Evolutionary conservation across 2,888 invertebrate species (phyloP).

Genomic region (Morpho achilles): DNA sequence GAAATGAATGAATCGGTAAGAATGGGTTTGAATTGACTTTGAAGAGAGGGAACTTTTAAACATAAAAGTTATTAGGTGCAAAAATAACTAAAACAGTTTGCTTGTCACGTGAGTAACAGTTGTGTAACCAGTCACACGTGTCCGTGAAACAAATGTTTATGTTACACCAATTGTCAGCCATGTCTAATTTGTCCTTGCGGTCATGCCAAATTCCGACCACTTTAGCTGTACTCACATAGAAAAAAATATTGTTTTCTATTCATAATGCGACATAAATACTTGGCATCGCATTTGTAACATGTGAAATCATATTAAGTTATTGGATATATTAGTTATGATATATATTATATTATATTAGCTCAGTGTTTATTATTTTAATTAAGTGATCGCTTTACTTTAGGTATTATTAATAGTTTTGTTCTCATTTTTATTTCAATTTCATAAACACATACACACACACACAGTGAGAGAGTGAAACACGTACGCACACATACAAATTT

Average conservation of each 20-base stretch:
- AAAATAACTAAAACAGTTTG: too few relatives aligned
- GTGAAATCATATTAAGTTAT: conserved; percentile 12
- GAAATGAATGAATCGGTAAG: too few relatives aligned
- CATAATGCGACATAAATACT: conserved; percentile 19
- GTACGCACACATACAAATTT: too few relatives aligned
- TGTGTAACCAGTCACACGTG: conserved; percentile 9
- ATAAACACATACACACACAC: too few relatives aligned
- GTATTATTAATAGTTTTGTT: too few relatives aligned
- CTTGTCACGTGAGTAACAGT: not conserved
- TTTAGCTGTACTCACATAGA: conserved; percentile 35
- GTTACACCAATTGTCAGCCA: conserved; percentile 28
- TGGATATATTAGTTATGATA: conserved; percentile 5
- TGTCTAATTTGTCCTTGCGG: conserved; percentile 48
- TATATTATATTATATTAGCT: too few relatives aligned
- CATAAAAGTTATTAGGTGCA: too few relatives aligned
- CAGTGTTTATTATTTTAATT: not conserved
- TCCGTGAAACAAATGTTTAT: conserved; percentile 17
- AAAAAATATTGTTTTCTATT: conserved; percentile 22
- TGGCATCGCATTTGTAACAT: conserved; percentile 12
- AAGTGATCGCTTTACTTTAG: too few relatives aligned
- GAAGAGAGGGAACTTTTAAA: too few relatives aligned
- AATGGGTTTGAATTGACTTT: too few relatives aligned
- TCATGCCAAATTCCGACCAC: conserved; percentile 54
- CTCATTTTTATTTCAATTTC: too few relatives aligned
- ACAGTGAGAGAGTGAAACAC: too few relatives aligned